These are phyloP conservation scores for Alloplasta piceator DNA, from an alignment of 2,888 invertebrate species.

Conservation along the genomic window DNA sequence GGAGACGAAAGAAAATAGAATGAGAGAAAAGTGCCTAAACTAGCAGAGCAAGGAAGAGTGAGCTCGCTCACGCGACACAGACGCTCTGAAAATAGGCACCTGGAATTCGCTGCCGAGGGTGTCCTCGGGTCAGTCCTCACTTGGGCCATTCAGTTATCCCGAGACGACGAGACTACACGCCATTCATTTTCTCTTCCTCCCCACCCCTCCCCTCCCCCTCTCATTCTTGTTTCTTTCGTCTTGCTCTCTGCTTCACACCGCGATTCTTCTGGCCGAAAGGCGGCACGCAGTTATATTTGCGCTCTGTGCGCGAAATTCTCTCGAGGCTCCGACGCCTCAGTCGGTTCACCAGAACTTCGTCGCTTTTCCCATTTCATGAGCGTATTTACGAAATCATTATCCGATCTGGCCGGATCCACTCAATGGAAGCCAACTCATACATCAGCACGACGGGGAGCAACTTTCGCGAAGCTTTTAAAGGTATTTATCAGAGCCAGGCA, in stretches of 20 bases:
- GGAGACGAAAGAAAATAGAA: slow-evolving; percentile 29
- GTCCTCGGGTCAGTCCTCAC: slow-evolving; percentile 61
- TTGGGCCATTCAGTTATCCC: slow-evolving; percentile 64
- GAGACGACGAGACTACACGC: slow-evolving; percentile 62
- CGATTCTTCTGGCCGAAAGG: slow-evolving; percentile 37
- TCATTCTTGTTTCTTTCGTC: slow-evolving; percentile 30
- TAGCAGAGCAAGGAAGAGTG: neutral
- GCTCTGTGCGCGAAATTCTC: slow-evolving; percentile 51
- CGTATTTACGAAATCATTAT: slow-evolving; percentile 47
- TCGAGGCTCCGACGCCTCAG: slow-evolving; percentile 33
- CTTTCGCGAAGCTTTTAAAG: no score
- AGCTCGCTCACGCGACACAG: slow-evolving; percentile 54
- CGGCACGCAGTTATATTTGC: slow-evolving; percentile 34
- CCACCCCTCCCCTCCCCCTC: neutral
- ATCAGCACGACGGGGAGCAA: no score
- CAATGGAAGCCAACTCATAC: no score
- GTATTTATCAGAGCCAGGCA: no score
- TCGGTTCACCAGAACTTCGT: slow-evolving; percentile 48
- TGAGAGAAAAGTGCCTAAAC: slow-evolving; percentile 43
- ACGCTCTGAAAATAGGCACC: slow-evolving; percentile 68
- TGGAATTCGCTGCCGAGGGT: slow-evolving; percentile 65
- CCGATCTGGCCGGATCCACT: slow-evolving; percentile 2
- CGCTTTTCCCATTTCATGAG: slow-evolving; percentile 6
- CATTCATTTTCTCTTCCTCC: slow-evolving; percentile 60
- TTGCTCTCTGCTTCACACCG: slow-evolving; percentile 19